Evolutionary conservation across 2,113 vertebrate species (phyloP), one percentile per base, ranked within the genome.

Genomic region (Australoheros scitulus): DNA sequence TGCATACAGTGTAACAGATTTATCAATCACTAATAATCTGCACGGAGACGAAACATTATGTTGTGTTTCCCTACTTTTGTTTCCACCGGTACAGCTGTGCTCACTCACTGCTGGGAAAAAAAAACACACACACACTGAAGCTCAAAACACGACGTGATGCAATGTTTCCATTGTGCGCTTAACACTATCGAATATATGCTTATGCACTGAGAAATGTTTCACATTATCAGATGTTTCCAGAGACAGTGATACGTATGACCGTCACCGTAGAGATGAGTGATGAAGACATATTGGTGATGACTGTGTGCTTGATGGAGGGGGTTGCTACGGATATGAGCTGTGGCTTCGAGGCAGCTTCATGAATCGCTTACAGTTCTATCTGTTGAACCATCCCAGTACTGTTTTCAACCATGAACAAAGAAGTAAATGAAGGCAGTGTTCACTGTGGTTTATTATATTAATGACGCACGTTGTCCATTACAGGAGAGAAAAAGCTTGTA

Each of bases 301-400:
- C 0, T 1, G 32, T 43, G 59, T n/a, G 77, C 22, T 38, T 34
- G 34, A 1, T 14, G 38, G n/a, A 56, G 64, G 4, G 15, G 58
- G 26, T 26, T n/a, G 24, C 41, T 76, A 11, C 77, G 72, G 85
- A 89, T 83, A 79, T 86, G 87, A 76, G 57, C 60, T 87, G 92
- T 1, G 88, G 88, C 41, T 93, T 89, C 58, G 57, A 63, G 61
- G 52, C 64, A 18, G 8, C 61, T 32, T 80, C 59, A 43, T 61
- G 61, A 58, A 60, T 56, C 52, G 2, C 36, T 22, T 5, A 52
- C 3, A n/a, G 34, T 22, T 70, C 24, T 41, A 61, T 85, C 80
- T 22, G 60, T 4, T 38, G 5, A 61, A 26, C 20, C 63, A 52
- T 63, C 36, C 32, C 58, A 10, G 36, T 38, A 0, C 24, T 13